Evolutionary conservation across 2,888 invertebrate species (phyloP).

Genomic region (Autographa pulchrina): DNA sequence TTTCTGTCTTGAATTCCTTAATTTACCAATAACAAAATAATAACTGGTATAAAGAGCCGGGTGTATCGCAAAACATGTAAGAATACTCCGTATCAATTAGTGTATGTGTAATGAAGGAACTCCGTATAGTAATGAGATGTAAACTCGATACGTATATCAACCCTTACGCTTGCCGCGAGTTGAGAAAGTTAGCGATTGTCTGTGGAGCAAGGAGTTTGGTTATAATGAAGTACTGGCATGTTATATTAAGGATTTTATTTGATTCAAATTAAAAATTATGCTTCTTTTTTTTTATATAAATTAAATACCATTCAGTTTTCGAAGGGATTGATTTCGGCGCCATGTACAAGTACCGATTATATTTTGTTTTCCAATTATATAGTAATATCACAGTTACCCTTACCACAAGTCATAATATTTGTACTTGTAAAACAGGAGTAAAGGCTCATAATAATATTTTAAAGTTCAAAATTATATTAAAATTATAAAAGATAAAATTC

Average conservation of each 20-base stretch:
- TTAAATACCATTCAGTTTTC: no score
- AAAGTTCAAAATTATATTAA: no score
- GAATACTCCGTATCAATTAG: conserved; percentile 70
- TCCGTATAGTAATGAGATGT: conserved; percentile 74
- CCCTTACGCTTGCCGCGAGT: conserved; percentile 49
- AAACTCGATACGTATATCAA: conserved; percentile 68
- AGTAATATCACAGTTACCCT: no score
- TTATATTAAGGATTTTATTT: background rate
- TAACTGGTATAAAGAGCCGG: conserved; percentile 28
- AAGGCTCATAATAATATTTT: no score
- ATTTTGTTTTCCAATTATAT: no score
- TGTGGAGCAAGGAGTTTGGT: conserved; percentile 7
- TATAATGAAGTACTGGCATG: background rate
- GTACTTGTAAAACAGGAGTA: no score
- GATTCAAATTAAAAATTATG: background rate
- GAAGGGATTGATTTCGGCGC: no score
- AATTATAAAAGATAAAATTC: no score
- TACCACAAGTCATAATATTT: no score
- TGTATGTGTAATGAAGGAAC: conserved; percentile 67
- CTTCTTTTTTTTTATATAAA: background rate
- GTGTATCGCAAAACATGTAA: conserved; percentile 50
- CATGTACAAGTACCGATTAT: no score
- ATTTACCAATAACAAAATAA: conserved; percentile 37
- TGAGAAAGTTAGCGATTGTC: conserved; percentile 48
- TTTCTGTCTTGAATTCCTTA: conserved; percentile 8